Evolutionary conservation across 2,797 vertebrate genomes (phyloP), one percentile per base, ranked within the genome.

Genomic region (Psittacula echo): DNA sequence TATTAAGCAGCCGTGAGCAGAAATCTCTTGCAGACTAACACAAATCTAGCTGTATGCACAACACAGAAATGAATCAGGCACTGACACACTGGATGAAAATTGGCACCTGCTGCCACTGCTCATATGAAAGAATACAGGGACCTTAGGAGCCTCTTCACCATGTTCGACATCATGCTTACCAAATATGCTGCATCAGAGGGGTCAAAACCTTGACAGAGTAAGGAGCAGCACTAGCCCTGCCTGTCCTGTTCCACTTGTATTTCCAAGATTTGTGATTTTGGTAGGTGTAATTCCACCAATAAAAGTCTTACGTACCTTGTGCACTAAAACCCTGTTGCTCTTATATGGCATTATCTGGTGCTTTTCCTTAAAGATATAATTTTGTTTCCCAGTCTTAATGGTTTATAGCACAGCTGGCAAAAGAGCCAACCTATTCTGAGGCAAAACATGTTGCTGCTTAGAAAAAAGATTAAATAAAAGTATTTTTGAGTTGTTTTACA

Each of bases 281-380:
- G 29, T 41, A 90, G 65, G 50, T 73, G 45, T 29, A 53, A 82
- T 6, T 58, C 34, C 83, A 88, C 53, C 64, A 62, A 21, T n/a
- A n/a, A 61, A 90, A 61, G 37, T 9, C 68, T 60, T 5, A 32
- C 0, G 2, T 20, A 41, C 37, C n/a, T 56, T 0, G 0, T 45
- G 64, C 47, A 22, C 32, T 37, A 82, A 70, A 93, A 67, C 10
- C 7, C 58, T 34, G 3, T 6, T 60, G n/a, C n/a, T 94, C 20
- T 32, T 41, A 54, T 0, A 44, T 4, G 27, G 11, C 2, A 3
- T 75, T 66, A 21, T 7, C 44, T 54, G 53, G 21, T 0, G 2
- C 16, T 91, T 91, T 66, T 66, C 27, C 37, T 86, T 44, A 23
- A 23, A 76, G 62, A 47, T 5, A n/a, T 27, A 6, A 19, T 73